phyloP scores from a whole-genome alignment of 2,888 invertebrate genomes.

The Trachelus tabidus region DNA sequence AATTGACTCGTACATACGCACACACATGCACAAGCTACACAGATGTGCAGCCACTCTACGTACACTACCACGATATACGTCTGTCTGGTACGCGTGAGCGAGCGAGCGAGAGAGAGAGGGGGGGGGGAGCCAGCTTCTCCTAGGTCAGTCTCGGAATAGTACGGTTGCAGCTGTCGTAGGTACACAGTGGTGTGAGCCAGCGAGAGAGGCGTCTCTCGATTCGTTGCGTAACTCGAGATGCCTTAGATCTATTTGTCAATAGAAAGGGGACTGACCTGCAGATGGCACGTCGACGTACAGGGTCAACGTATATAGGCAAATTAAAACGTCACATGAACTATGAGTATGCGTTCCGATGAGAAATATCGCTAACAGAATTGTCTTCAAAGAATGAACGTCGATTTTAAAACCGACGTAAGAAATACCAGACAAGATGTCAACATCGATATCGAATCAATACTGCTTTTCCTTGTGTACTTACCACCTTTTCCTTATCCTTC shows the following conservation, averaged over 20 bases:
- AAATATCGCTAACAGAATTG: not conserved
- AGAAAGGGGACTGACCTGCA: not conserved
- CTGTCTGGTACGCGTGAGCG: too few species aligned
- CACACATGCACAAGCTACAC: not conserved
- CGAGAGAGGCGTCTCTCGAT: not conserved
- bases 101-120: too few species aligned
- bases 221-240: not conserved
- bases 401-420: constrained; percentile 5
- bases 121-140: constrained; percentile 21
- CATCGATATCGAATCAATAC: not conserved
- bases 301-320: too few species aligned
- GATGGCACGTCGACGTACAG: not conserved
- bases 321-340: not conserved
- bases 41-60: not conserved
- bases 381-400: not conserved
- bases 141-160: constrained; percentile 36
- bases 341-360: not conserved
- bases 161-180: constrained; percentile 2
- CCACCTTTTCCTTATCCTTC: constrained; percentile 74
- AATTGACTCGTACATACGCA: not conserved
- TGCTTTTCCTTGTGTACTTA: not conserved
- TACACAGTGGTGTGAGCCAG: not conserved
- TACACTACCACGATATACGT: not conserved
- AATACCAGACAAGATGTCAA: not conserved
- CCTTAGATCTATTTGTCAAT: not conserved